Evolutionary conservation across 1,140 invertebrate species (phyloP).

Genomic region (Eumaeus atala): DNA sequence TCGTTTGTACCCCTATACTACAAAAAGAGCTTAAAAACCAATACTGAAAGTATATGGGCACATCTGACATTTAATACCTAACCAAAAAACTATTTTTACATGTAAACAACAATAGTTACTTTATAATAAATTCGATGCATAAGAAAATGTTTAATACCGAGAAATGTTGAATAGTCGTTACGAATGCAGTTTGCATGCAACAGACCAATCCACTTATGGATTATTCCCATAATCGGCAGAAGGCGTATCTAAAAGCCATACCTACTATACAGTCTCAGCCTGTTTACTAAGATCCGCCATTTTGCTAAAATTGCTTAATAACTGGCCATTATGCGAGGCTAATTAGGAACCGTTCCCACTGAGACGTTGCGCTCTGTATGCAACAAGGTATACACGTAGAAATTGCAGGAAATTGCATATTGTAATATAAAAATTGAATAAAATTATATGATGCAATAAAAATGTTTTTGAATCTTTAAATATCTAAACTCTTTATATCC

Average conservation of each 20-base stretch:
- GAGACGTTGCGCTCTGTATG: slow-evolving; percentile 28
- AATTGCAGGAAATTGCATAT: background rate
- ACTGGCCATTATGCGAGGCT: slow-evolving; percentile 57
- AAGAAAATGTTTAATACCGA: too few relatives aligned
- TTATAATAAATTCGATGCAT: too few relatives aligned
- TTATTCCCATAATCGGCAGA: slow-evolving; percentile 29
- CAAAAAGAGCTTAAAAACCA: too few relatives aligned
- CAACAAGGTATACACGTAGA: background rate
- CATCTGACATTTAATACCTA: too few relatives aligned
- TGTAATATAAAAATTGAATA: too few relatives aligned
- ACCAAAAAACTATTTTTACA: too few relatives aligned
- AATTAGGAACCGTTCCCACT: slow-evolving; percentile 52
- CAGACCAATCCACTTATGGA: slow-evolving; percentile 38
- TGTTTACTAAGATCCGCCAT: slow-evolving; percentile 34
- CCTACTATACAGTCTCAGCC: background rate
- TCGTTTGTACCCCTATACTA: too few relatives aligned
- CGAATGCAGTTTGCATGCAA: slow-evolving; percentile 41
- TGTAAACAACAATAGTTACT: too few relatives aligned
- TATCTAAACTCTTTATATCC: too few relatives aligned
- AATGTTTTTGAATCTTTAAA: too few relatives aligned
- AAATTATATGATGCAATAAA: too few relatives aligned
- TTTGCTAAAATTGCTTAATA: slow-evolving; percentile 63
- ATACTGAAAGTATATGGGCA: too few relatives aligned
- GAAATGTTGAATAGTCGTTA: slow-evolving; percentile 26
- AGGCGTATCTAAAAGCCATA: background rate